phyloP scores from a whole-genome alignment of 2,113 vertebrate species.

The Arenaria interpres region DNA sequence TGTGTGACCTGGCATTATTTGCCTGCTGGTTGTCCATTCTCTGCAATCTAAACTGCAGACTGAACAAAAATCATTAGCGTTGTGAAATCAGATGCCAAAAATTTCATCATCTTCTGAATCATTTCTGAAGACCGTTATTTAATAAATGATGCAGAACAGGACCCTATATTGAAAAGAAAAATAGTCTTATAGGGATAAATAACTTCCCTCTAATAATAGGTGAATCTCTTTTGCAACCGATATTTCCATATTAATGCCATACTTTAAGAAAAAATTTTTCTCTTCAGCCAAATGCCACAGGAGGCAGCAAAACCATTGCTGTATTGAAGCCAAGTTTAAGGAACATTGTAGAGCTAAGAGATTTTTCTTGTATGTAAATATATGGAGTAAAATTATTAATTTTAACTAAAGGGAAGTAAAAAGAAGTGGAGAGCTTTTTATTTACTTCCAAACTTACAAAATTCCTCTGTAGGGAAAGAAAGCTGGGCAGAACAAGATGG shows the following conservation, averaged over 20 bases:
- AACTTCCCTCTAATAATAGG: not conserved
- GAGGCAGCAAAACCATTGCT: not conserved
- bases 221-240: not conserved
- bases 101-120: not conserved
- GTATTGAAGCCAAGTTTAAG: not conserved
- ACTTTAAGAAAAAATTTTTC: not conserved
- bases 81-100: conserved; percentile 9
- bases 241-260: not conserved
- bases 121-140: not conserved
- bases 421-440: not conserved
- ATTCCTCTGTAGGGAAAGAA: not conserved
- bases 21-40: not conserved
- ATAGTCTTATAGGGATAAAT: not conserved
- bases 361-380: not conserved
- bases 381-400: not conserved
- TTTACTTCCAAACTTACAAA: not conserved
- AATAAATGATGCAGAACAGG: not conserved
- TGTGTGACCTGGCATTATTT: not conserved
- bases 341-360: not conserved
- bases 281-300: not conserved
- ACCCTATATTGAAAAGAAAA: not conserved
- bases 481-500: accelerated
- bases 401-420: not conserved
- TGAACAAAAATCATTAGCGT: not conserved
- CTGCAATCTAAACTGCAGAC: not conserved